Evolutionary conservation across 2,113 vertebrate genomes (phyloP), one percentile per base, ranked within the genome.

Genomic region (Philantomba maxwellii): DNA sequence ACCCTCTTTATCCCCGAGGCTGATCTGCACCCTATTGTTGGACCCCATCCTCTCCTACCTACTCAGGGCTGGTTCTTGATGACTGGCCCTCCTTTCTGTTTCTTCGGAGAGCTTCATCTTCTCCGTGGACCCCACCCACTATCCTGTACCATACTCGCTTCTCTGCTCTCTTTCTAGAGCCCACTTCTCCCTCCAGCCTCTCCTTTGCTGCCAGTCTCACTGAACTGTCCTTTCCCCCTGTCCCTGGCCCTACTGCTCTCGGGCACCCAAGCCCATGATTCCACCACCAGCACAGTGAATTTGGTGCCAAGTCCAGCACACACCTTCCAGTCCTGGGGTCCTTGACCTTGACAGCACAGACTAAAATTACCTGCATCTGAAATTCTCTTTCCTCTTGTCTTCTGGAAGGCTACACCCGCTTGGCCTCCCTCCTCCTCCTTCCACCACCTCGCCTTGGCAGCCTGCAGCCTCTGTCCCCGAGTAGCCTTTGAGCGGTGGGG

Each of bases 151-250:
- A 1, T 23, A 2, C 85, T 21, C 15, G 4, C 8, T 43, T 26
- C 84, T 87, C 49, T 36, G n/a, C 36, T 25, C 1, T 30, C 49
- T 83, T 45, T 55, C 55, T 30, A 5, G 58, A 73, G 15, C 4
- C 23, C 14, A 0, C 0, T 1, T 10, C 5, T 47, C 5, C 28
- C 43, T 5, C 17, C 15, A 25, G 45, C 87, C 19, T 5, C 23
- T 30, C 12, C 13, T 23, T 87, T 4, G 7, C 57, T 64, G 45
- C 33, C 13, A 5, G 60, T 45, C 25, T 90, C 87, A 25, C 14
- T 3, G 21, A 78, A 49, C 28, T 3, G 2, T 33, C 45, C 55
- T 45, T 14, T 64, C 36, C n/a, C 49, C 25, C n/a, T 15, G 9
- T n/a, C 25, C 19, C n/a, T 28, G 64, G 7, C 55, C 45, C 23